These are phyloP conservation scores for Pygocentrus nattereri DNA, from an alignment of 2,797 vertebrate genomes.

Conservation along the genomic window DNA sequence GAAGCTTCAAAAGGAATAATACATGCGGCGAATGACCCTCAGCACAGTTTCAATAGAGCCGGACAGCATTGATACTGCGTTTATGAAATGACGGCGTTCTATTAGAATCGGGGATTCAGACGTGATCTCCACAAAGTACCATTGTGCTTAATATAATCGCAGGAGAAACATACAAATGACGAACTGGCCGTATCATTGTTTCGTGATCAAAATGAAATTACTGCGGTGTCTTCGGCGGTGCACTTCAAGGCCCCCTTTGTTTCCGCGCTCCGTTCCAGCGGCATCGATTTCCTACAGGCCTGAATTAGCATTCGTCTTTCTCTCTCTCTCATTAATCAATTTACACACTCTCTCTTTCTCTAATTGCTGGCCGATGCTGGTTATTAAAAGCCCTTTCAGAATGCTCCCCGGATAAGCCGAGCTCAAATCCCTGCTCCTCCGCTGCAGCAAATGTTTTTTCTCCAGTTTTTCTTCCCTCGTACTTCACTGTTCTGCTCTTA, in stretches of 20 bases:
- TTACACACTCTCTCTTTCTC: conserved; percentile 65
- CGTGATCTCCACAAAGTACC: conserved; percentile 73
- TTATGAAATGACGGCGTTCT: conserved; percentile 77
- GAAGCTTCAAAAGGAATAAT: conserved; percentile 77
- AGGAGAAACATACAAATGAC: conserved; percentile 75
- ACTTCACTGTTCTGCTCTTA: conserved; percentile 24
- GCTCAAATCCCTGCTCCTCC: conserved; percentile 54
- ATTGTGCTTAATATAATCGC: conserved; percentile 74
- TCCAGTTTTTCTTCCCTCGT: background rate
- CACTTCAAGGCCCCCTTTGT: conserved; percentile 64
- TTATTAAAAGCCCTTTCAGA: conserved; percentile 65
- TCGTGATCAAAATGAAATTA: conserved; percentile 67
- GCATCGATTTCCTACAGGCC: conserved; percentile 63
- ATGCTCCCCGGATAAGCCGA: conserved; percentile 55
- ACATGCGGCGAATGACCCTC: conserved; percentile 76
- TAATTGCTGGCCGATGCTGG: conserved; percentile 56
- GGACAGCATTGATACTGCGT: conserved; percentile 70
- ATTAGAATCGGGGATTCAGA: conserved; percentile 75
- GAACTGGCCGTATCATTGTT: conserved; percentile 71
- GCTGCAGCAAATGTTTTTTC: conserved; percentile 53
- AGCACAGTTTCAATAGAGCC: conserved; percentile 65
- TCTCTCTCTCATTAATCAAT: conserved; percentile 65
- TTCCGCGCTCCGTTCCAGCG: conserved; percentile 59
- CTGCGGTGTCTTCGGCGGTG: conserved; percentile 60
- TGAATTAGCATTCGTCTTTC: conserved; percentile 64